Base-by-base conservation (phyloP, 2,113 vertebrate species). In the Crotalus horridus region DNA sequence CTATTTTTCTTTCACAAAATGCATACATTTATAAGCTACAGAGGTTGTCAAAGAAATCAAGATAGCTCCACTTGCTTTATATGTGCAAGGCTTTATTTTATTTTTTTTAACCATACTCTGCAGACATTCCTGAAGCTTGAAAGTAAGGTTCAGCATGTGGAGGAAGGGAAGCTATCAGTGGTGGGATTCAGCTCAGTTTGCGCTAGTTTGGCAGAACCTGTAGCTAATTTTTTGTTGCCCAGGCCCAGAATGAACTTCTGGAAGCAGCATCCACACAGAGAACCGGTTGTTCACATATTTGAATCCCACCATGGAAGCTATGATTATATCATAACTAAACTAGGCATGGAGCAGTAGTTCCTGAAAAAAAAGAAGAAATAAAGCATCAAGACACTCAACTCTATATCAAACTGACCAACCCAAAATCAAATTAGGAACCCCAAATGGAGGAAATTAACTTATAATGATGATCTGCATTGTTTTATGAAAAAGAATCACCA, bases 371-470 rank as follows among this genome's bases (percentile, higher is more conserved):
- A 58, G 20, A 7, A 43, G n/a, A 20, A 23, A 43, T 81, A 81
- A 81, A 81, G 33, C 15, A 21, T 1, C 33, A 81, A 91, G 11
- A 85, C 6, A 85, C 64, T 95, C 96, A 94, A 56, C 94, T 89
- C 69, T 94, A 1, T 87, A 91, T 96, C 94, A 95, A 51, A 92
- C 87, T 93, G 95, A 94, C 43, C 43, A 94, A 90, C 33, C n/a
- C 58, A 33, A 89, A 94, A 96, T 93, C 87, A 94, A 96, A 94
- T 91, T 96, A 92, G 93, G 90, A 96, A 94, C 92, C 94, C 51
- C 92, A 95, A 96, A 96, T 94, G 23, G 96, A n/a, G 56, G 69
- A 96, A 95, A 95, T 96, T 94, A 95, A 53, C 29, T 94, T 89
- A 6, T 53, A 94, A 94, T 91, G 92, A 93, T 33, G 53, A 95